phyloP scores from a whole-genome alignment of 2,113 vertebrate species.

The Callopanchax toddi region DNA sequence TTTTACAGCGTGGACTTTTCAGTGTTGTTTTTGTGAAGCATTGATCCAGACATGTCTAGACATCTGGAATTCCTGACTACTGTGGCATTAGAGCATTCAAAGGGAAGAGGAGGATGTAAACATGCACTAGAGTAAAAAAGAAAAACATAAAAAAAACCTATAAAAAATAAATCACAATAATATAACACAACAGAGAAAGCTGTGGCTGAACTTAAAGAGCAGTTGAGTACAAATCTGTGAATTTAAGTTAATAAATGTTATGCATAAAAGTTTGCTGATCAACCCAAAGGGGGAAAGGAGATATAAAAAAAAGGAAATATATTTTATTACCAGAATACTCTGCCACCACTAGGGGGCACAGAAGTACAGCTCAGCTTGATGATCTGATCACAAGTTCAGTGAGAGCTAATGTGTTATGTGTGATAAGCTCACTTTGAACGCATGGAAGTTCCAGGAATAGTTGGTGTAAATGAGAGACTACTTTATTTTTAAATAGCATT shows the following conservation, averaged over 20 bases:
- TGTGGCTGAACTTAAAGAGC: background rate
- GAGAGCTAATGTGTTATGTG: background rate
- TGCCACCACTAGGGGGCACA: conserved; percentile 38
- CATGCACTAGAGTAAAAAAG: background rate
- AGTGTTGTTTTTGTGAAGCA: conserved; percentile 27
- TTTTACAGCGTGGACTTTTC: conserved; percentile 24
- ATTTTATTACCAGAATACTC: background rate
- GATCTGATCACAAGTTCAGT: background rate
- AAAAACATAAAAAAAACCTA: background rate
- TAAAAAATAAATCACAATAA: background rate
- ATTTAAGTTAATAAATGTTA: background rate
- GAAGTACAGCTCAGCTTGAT: background rate
- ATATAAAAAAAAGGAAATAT: background rate
- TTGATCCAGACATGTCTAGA: conserved; percentile 21
- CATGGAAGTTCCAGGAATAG: background rate
- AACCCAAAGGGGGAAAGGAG: too few relatives aligned
- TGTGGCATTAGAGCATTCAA: conserved; percentile 4
- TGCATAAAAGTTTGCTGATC: too few relatives aligned
- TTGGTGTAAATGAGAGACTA: background rate
- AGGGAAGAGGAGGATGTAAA: background rate
- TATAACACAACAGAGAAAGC: background rate
- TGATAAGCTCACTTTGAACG: background rate
- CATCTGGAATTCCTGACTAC: conserved; percentile 22
- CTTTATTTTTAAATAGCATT: background rate
- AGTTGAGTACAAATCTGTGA: background rate